Conservation (phyloP, 2,888 invertebrate species). For the Dynastes grantii region DNA sequence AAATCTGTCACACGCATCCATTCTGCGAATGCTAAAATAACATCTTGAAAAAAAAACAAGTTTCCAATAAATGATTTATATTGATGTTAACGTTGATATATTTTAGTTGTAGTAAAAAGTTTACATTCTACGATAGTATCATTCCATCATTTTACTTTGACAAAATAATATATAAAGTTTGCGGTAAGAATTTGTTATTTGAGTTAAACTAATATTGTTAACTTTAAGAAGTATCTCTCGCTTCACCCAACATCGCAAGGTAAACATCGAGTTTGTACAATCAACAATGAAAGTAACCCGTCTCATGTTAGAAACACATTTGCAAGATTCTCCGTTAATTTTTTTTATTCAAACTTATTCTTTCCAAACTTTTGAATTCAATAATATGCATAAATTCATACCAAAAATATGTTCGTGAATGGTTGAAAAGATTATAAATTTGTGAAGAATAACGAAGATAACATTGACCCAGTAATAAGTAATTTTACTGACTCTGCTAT, state of each 20-base stretch:
- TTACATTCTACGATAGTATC: not conserved
- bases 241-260: not conserved
- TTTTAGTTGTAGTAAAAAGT: not conserved
- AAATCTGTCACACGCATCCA: slow-evolving; percentile 5
- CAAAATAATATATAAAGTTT: slow-evolving; percentile 40
- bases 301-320: not conserved
- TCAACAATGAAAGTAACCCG: slow-evolving; percentile 1
- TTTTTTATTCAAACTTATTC: too few relatives aligned
- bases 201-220: slow-evolving; percentile 36
- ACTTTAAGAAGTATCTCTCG: slow-evolving; percentile 14
- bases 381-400: too few relatives aligned
- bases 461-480: too few relatives aligned
- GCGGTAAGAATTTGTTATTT: slow-evolving; percentile 37
- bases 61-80: not conserved
- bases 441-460: too few relatives aligned
- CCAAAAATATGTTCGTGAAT: too few relatives aligned
- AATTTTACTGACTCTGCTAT: too few relatives aligned
- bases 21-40: slow-evolving; percentile 16
- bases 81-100: not conserved
- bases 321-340: too few relatives aligned
- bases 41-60: not conserved
- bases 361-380: too few relatives aligned
- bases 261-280: slow-evolving; percentile 8
- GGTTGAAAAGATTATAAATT: too few relatives aligned
- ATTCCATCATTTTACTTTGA: slow-evolving; percentile 33